A percentile compares a stretch with the other conserved stretches of the same genome.
These are phyloP conservation scores for Microcebus murinus DNA, from an alignment of 2,113 vertebrate species.

Conservation along the genomic window DNA sequence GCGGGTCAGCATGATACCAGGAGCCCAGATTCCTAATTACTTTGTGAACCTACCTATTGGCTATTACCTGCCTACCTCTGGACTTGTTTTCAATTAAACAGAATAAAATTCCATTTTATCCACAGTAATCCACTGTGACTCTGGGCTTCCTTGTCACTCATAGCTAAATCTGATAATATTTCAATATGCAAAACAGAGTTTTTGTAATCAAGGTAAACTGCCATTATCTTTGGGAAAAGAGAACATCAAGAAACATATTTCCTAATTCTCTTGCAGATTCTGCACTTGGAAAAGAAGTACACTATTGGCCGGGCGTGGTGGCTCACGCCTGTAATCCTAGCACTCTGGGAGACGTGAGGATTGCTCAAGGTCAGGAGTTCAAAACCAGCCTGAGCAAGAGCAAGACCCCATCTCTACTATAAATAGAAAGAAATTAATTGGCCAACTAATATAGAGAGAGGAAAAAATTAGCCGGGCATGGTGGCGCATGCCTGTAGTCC, in stretches of 20 bases:
- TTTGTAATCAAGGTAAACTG: neutral
- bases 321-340: too few species aligned
- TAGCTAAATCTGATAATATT: neutral
- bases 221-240: neutral
- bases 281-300: neutral
- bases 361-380: too few species aligned
- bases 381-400: too few species aligned
- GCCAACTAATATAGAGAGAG: too few species aligned
- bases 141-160: neutral
- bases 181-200: neutral
- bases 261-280: neutral
- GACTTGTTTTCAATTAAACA: neutral
- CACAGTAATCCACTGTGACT: neutral
- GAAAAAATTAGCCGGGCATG: too few species aligned
- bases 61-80: neutral
- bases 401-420: too few species aligned
- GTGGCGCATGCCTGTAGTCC: too few species aligned
- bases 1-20: neutral
- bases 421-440: too few species aligned
- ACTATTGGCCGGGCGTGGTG: too few species aligned
- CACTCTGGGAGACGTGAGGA: too few species aligned
- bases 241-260: neutral
- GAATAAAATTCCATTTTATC: constrained; percentile 5
- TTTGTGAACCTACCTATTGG: neutral
- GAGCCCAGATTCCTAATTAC: neutral